Conservation (phyloP, 2,797 vertebrate species). For the Chelon auratus region DNA sequence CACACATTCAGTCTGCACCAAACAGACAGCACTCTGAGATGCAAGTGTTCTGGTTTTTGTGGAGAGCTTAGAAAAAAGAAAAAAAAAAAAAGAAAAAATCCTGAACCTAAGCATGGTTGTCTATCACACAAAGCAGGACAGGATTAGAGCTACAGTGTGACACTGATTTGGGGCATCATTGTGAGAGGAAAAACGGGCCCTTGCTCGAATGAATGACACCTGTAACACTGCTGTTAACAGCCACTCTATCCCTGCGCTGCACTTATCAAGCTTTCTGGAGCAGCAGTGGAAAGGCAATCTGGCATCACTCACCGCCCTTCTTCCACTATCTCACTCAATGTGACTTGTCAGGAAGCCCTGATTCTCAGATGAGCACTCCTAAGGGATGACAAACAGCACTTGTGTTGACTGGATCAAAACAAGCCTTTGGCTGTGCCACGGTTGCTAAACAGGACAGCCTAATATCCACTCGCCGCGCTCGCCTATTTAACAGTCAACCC, state of each 20-base stretch:
- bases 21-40: too few relatives aligned
- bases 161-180: constrained; percentile 12
- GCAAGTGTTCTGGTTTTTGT: too few relatives aligned
- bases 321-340: constrained; percentile 56
- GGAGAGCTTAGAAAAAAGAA: background rate
- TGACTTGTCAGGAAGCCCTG: constrained; percentile 62
- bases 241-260: constrained; percentile 23
- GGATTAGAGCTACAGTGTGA: constrained; percentile 14
- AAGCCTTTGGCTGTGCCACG: constrained; percentile 47
- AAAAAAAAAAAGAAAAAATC: background rate
- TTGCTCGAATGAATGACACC: constrained; percentile 47
- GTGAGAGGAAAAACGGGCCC: constrained; percentile 4
- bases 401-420: constrained; percentile 70
- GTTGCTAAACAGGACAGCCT: constrained; percentile 53
- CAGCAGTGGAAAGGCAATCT: constrained; percentile 64
- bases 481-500: constrained; percentile 48
- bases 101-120: background rate
- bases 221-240: constrained; percentile 49
- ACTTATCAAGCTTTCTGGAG: constrained; percentile 58
- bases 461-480: constrained; percentile 44
- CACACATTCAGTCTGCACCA: too few relatives aligned
- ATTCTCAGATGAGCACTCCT: constrained; percentile 62
- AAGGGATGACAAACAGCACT: constrained; percentile 65
- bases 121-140: background rate
- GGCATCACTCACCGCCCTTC: constrained; percentile 57